Evolutionary conservation across 2,797 vertebrate genomes (phyloP), one percentile per base, ranked within the genome.

Genomic region (Halcyon smyrnensis): DNA sequence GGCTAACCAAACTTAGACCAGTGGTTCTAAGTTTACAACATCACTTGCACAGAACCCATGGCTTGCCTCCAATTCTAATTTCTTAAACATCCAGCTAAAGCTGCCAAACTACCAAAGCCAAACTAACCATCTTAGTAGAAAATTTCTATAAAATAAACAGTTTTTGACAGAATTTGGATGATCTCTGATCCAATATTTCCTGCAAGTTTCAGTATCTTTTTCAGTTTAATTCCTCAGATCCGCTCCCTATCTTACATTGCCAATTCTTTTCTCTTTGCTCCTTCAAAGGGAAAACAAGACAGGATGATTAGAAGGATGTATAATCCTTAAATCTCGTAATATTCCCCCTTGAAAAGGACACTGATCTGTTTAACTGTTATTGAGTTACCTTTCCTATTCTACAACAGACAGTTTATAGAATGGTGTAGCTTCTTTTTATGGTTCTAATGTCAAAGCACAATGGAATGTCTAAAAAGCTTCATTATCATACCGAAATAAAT

Each of bases 321-420:
- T 46, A 56, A 77, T 77, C 46, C 68, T 89, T 87, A 84, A 91
- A 84, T 6, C 6, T 89, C 37, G 4, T 46, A 69, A 85, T 30
- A 83, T 25, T 70, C 21, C 37, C 34, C 24, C 36, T 34, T 63
- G 39, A 75, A 90, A 39, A 74, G 39, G 21, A 63, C 71, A 77
- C 39, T 63, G 68, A 94, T 91, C 51, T 83, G n/a, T 73, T 94
- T 83, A 92, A 68, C 39, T 90, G 28, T 67, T 82, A 93, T 34
- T 69, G 41, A 89, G 54, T 89, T 86, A 92, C 65, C 70, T 78
- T 87, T 39, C n/a, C 45, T 64, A 11, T 78, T 87, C 36, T 54
- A 73, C 62, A 91, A 63, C 53, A 57, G 32, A 60, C 11, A 73
- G 32, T 32, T 79, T 79, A 74, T 24, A 74, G 39, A 79, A 67